phyloP scores from a whole-genome alignment of 2,797 vertebrate species.

The Sebastes hopkinsi region DNA sequence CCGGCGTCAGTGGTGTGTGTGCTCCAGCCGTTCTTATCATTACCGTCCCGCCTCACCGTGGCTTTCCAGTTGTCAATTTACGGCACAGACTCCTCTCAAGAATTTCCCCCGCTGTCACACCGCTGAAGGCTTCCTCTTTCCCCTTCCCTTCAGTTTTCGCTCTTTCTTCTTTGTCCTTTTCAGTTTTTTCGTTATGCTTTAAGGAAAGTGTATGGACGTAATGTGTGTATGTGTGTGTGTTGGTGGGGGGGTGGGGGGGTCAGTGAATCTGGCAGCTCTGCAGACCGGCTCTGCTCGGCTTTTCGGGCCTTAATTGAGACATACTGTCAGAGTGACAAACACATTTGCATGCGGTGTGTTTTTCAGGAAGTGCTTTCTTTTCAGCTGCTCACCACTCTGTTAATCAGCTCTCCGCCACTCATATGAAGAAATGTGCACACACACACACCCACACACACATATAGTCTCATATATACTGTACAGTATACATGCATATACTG shows the following conservation, averaged over 20 bases:
- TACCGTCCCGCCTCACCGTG: slow-evolving; percentile 32
- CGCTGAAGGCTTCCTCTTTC: slow-evolving; percentile 54
- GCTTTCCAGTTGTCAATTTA: slow-evolving; percentile 72
- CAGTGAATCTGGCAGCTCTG: slow-evolving; percentile 84
- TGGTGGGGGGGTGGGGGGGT: slow-evolving; percentile 79
- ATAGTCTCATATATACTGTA: neutral
- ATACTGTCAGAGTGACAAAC: slow-evolving; percentile 98
- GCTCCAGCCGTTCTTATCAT: slow-evolving; percentile 62
- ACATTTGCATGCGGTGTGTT: slow-evolving; percentile 96
- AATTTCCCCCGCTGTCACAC: slow-evolving; percentile 63
- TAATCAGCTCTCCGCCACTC: slow-evolving; percentile 91
- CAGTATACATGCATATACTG: neutral
- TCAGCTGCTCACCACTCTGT: slow-evolving; percentile 85
- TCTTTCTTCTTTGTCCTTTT: slow-evolving; percentile 65
- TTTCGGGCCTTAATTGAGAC: slow-evolving; percentile 94
- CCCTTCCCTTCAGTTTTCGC: slow-evolving; percentile 37
- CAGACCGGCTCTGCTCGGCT: slow-evolving; percentile 81
- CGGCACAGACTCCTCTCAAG: slow-evolving; percentile 44
- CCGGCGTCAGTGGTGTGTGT: slow-evolving; percentile 33
- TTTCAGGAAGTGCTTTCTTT: slow-evolving; percentile 75
- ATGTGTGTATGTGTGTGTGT: slow-evolving; percentile 48
- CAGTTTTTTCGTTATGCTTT: slow-evolving; percentile 49
- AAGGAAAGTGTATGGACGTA: slow-evolving; percentile 50
- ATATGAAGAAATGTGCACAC: slow-evolving; percentile 9
- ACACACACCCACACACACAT: neutral